Percentiles rank a stretch among this genome's conserved stretches.
Conservation (phyloP, 1,140 invertebrate species). For the Cydia strobilella region DNA sequence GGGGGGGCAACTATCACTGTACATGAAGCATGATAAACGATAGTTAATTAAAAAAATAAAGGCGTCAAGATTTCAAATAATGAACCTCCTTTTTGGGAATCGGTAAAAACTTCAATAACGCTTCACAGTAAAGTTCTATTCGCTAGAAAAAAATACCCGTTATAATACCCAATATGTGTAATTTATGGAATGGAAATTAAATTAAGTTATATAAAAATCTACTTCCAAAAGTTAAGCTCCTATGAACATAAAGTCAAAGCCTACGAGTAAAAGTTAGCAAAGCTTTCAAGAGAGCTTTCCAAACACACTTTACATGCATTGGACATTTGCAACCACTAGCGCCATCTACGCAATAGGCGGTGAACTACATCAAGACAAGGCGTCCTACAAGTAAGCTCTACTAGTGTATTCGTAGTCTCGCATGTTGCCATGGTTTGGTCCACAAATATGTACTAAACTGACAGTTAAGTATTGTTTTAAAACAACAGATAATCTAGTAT, state of each 20-base stretch:
- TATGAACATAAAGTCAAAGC: background rate
- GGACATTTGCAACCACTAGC: background rate
- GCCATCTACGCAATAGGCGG: constrained; percentile 8
- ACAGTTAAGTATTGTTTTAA: background rate
- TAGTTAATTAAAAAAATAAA: too few relatives aligned
- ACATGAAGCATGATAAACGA: too few relatives aligned
- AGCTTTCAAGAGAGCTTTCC: background rate
- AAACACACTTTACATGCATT: background rate
- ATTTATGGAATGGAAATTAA: too few relatives aligned
- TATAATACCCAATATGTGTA: too few relatives aligned
- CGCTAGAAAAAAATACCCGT: too few relatives aligned
- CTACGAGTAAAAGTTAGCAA: background rate
- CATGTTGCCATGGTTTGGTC: background rate
- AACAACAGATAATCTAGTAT: too few relatives aligned
- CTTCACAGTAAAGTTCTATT: too few relatives aligned
- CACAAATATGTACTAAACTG: background rate
- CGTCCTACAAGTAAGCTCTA: background rate
- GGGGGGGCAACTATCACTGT: too few relatives aligned
- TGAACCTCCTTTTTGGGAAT: too few relatives aligned
- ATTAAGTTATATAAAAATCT: too few relatives aligned
- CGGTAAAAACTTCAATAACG: too few relatives aligned
- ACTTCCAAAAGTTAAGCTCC: background rate
- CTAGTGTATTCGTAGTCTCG: background rate
- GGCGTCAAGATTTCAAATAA: too few relatives aligned
- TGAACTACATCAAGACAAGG: constrained; percentile 3